These are phyloP conservation scores for Nixonia krombeini DNA, from an alignment of 1,140 invertebrate species.

Conservation along the genomic window DNA sequence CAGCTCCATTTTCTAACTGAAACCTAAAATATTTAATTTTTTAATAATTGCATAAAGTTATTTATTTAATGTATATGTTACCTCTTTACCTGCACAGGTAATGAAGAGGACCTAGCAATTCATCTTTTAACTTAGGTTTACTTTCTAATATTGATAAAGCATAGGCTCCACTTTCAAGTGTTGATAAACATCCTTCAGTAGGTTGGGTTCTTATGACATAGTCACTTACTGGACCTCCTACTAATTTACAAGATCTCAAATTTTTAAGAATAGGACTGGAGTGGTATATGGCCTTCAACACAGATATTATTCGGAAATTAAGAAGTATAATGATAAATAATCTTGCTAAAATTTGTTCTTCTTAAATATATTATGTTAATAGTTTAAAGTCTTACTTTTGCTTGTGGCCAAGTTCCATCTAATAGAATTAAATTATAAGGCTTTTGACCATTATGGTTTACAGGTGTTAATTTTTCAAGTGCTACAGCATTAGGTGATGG, in stretches of 20 bases:
- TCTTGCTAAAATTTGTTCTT: background rate
- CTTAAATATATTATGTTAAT: too few species aligned
- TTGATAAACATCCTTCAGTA: constrained; percentile 91
- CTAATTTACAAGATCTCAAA: constrained; percentile 83
- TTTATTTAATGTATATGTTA: background rate
- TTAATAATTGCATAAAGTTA: background rate
- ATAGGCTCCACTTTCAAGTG: constrained; percentile 89
- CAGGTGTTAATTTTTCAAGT: constrained; percentile 74
- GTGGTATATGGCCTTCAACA: constrained; percentile 78
- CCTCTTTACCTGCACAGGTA: constrained; percentile 83
- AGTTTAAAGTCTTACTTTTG: constrained; percentile 74
- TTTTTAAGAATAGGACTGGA: constrained; percentile 78
- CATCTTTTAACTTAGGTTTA: constrained; percentile 76
- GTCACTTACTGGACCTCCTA: constrained; percentile 80
- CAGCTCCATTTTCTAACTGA: constrained; percentile 91
- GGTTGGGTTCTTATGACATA: constrained; percentile 96
- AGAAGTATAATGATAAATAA: background rate
- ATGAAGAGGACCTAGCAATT: constrained; percentile 84
- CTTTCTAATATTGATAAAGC: constrained; percentile 85
- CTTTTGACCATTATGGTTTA: constrained; percentile 56
- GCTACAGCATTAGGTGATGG: constrained; percentile 81
- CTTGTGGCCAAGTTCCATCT: constrained; percentile 96
- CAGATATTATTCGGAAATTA: background rate
- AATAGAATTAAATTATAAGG: constrained; percentile 87
- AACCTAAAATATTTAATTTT: constrained; percentile 57